Base-by-base conservation (phyloP, 2,797 vertebrate species). In the Tadarida brasiliensis region DNA sequence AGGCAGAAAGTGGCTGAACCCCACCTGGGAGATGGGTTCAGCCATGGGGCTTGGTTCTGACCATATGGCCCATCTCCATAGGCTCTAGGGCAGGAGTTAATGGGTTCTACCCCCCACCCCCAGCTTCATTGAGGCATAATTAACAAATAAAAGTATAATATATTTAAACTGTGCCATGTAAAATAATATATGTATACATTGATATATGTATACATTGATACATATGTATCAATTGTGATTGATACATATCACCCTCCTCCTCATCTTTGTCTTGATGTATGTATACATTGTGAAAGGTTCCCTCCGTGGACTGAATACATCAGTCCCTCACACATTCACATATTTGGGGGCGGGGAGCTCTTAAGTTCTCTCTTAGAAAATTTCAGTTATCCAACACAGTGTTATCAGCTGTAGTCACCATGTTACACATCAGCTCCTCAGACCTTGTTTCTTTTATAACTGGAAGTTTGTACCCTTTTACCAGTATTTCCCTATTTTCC, bases 141-240 rank as follows among this genome's bases (percentile, higher is more conserved):
- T 61, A 39, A 92, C 54, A 87, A 78, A 71, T 70, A 51, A 57
- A 82, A 87, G 44, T 76, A 1, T 57, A n/a, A 81, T 74, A 49
- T n/a, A 68, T 33, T 68, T 87, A 30, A 88, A 92, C 26, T 65
- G 28, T 76, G 20, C 54, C 4, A 12, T 51, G 28, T 33, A 33
- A 51, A 76, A 74, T 70, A 7, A 61, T 63, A 63, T 61, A 30
- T 7, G 11, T 17, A 24, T 59, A 15, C n/a, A n/a, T n/a, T n/a
- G n/a, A n/a, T n/a, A n/a, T n/a, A n/a, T n/a, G n/a, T n/a, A n/a
- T n/a, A n/a, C n/a, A n/a, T n/a, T n/a, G n/a, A n/a, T n/a, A n/a
- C n/a, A n/a, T n/a, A n/a, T n/a, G n/a, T n/a, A n/a, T n/a, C n/a
- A n/a, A n/a, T n/a, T n/a, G n/a, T n/a, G n/a, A n/a, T n/a, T n/a